Evolutionary conservation across 1,140 invertebrate species (phyloP).

Genomic region (Euura saliciscinereae): DNA sequence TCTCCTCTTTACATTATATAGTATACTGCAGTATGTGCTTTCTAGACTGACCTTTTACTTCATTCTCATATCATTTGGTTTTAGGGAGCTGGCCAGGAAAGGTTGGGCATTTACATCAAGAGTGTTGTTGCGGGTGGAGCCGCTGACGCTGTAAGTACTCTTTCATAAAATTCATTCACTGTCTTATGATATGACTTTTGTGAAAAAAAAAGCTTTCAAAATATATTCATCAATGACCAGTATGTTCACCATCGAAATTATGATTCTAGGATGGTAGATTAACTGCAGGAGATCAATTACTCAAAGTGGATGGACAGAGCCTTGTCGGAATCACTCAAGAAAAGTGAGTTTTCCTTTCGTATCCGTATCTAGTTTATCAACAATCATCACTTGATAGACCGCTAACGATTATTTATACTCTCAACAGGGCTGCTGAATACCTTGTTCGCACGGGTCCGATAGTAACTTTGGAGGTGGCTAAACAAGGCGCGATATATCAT

Average conservation of each 20-base stretch:
- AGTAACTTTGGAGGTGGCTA: slow-evolving; percentile 94
- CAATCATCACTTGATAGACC: too few species aligned
- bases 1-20: slow-evolving; percentile 12
- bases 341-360: slow-evolving; percentile 62
- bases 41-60: not conserved
- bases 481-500: slow-evolving; percentile 96
- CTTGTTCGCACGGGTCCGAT: slow-evolving; percentile 92
- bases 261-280: slow-evolving; percentile 81
- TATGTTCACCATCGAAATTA: slow-evolving; percentile 15
- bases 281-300: slow-evolving; percentile 94
- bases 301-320: slow-evolving; percentile 97
- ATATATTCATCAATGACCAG: slow-evolving; percentile 16
- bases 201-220: not conserved
- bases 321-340: slow-evolving; percentile 97
- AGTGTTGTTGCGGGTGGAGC: slow-evolving; percentile 95
- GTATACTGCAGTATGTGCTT: slow-evolving; percentile 8
- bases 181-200: not conserved
- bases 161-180: not conserved
- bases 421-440: slow-evolving; percentile 88
- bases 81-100: slow-evolving; percentile 87
- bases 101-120: slow-evolving; percentile 96
- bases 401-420: not conserved
- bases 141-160: slow-evolving; percentile 80
- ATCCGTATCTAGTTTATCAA: not conserved
- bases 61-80: slow-evolving; percentile 38